phyloP scores from a whole-genome alignment of 2,113 vertebrate genomes.

The Gavia stellata region DNA sequence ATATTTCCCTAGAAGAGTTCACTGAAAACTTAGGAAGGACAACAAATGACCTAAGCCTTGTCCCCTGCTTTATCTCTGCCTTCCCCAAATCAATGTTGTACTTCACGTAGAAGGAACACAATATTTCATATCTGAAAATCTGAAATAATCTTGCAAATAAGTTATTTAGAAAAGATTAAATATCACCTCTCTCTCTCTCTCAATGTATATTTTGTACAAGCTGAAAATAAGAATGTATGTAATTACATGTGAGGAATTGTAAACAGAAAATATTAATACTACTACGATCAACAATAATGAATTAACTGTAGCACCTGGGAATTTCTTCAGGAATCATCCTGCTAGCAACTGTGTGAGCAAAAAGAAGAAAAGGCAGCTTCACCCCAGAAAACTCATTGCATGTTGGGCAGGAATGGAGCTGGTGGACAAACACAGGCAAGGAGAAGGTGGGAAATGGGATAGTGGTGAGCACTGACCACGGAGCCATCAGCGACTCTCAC shows the following conservation, averaged over 20 bases:
- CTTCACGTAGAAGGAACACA: not conserved
- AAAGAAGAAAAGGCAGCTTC: not conserved
- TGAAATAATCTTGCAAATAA: not conserved
- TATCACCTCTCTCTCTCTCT: not conserved
- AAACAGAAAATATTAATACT: not conserved
- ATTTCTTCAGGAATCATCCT: not conserved
- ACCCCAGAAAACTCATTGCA: not conserved
- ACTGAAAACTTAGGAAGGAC: conserved; percentile 11
- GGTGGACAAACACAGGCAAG: not conserved
- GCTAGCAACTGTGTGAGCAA: not conserved
- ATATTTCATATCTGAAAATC: not conserved
- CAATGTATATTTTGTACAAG: not conserved
- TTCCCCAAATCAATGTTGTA: not conserved
- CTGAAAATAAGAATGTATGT: not conserved
- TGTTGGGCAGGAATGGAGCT: not conserved
- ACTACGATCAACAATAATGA: not conserved
- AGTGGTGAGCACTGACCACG: fast-evolving
- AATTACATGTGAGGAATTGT: not conserved
- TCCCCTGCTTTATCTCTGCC: not conserved
- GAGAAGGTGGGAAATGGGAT: not conserved
- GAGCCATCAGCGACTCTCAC: not conserved
- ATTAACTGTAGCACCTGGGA: not conserved
- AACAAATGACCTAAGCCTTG: not conserved
- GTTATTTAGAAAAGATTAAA: not conserved
- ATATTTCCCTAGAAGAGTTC: conserved; percentile 15